Percentiles rank a stretch among this genome's conserved stretches.
Evolutionary conservation across 1,140 invertebrate genomes (phyloP).

Genomic region (Leptonema lineaticorne): DNA sequence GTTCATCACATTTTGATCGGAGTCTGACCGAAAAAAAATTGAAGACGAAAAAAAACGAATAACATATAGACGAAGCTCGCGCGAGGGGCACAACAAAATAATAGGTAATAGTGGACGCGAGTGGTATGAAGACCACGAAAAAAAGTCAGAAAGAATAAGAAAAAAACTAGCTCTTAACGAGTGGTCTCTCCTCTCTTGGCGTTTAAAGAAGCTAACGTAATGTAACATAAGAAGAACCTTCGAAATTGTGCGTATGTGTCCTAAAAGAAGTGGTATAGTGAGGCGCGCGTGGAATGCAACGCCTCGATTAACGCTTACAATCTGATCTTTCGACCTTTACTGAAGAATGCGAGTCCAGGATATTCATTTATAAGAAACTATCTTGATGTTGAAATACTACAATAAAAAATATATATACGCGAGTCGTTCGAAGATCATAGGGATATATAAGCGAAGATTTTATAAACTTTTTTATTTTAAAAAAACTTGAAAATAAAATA

Average conservation of each 20-base stretch:
- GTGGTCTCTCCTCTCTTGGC: not conserved
- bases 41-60: not conserved
- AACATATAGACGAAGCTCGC: not conserved
- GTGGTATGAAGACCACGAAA: too few species aligned
- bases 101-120: not conserved
- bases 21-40: not conserved
- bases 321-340: slow-evolving; percentile 6
- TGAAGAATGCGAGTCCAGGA: slow-evolving; percentile 9
- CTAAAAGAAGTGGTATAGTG: not conserved
- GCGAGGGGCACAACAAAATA: not conserved
- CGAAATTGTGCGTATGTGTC: not conserved
- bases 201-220: not conserved
- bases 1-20: slow-evolving; percentile 16
- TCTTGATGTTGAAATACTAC: too few species aligned
- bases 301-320: slow-evolving; percentile 19
- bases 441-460: not conserved
- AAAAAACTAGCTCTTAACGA: not conserved
- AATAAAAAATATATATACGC: too few species aligned
- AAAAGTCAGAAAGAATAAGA: too few species aligned
- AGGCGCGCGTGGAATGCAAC: slow-evolving; percentile 24
- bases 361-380: not conserved
- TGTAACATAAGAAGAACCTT: not conserved
- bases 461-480: not conserved
- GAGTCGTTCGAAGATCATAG: too few species aligned
- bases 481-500: too few species aligned